Percentiles rank a stretch among this genome's conserved stretches.
phyloP scores from a whole-genome alignment of 2,888 invertebrate genomes.

The Chorisops tibialis region DNA sequence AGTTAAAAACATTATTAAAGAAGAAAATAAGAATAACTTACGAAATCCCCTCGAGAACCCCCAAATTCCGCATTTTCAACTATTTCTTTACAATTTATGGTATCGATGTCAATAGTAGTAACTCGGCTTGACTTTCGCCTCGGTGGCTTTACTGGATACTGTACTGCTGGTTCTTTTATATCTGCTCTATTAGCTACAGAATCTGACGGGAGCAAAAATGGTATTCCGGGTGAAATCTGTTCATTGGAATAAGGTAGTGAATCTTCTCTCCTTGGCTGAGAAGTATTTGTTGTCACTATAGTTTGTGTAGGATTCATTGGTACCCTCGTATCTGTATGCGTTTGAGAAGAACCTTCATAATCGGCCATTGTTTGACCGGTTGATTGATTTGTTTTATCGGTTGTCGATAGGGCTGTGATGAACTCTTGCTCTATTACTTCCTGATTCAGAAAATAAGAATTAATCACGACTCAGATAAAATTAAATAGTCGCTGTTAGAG shows the following conservation, averaged over 20 bases:
- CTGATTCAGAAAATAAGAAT: too few relatives aligned
- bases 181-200: neutral
- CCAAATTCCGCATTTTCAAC: conserved; percentile 12
- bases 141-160: conserved; percentile 47
- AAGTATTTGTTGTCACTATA: conserved; percentile 5
- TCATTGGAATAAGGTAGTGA: too few relatives aligned
- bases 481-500: too few relatives aligned
- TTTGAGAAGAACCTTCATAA: neutral
- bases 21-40: conserved; percentile 25
- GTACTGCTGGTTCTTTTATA: conserved; percentile 29
- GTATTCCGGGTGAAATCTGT: too few relatives aligned
- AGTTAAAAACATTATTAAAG: too few relatives aligned
- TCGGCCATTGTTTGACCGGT: neutral
- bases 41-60: neutral
- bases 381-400: conserved; percentile 44
- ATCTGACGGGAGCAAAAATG: too few relatives aligned
- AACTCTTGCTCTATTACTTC: conserved; percentile 52
- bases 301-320: conserved; percentile 22
- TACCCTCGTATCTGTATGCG: conserved; percentile 29
- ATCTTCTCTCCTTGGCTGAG: neutral
- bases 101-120: conserved; percentile 33
- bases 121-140: conserved; percentile 48
- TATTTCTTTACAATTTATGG: too few relatives aligned
- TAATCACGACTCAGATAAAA: too few relatives aligned
- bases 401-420: conserved; percentile 51